These are phyloP conservation scores for Tenodera sinensis DNA, from an alignment of 2,888 invertebrate genomes.

Conservation along the genomic window DNA sequence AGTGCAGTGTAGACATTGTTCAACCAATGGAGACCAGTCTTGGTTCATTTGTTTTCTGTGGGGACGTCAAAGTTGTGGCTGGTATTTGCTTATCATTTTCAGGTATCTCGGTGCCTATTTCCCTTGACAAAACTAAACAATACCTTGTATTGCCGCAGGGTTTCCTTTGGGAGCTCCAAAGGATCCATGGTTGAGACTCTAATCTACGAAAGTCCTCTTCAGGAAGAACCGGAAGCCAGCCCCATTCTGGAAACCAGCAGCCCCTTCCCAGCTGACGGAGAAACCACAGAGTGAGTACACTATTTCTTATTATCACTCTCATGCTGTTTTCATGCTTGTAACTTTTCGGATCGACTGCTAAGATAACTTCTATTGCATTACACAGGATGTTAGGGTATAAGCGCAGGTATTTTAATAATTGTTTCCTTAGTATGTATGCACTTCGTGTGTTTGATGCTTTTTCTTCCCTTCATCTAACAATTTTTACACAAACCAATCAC, in stretches of 20 bases:
- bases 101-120: background rate
- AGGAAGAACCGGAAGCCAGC: slow-evolving; percentile 72
- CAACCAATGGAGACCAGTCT: too few species aligned
- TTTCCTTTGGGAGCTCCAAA: slow-evolving; percentile 90
- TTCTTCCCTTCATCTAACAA: too few species aligned
- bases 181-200: slow-evolving; percentile 93
- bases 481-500: too few species aligned
- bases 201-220: slow-evolving; percentile 79
- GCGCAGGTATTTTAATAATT: too few species aligned
- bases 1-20: too few species aligned
- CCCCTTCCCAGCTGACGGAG: slow-evolving; percentile 32
- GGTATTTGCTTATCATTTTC: background rate
- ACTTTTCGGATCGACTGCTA: too few species aligned
- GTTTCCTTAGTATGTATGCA: too few species aligned
- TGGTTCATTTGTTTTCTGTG: too few species aligned
- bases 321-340: too few species aligned
- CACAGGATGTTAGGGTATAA: too few species aligned
- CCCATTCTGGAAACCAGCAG: slow-evolving; percentile 29
- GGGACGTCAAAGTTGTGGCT: background rate
- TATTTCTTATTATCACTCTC: background rate
- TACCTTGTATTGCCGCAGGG: slow-evolving; percentile 56
- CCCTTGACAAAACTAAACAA: background rate
- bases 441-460: too few species aligned
- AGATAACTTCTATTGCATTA: too few species aligned
- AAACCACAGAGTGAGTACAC: slow-evolving; percentile 29